phyloP scores from a whole-genome alignment of 1,140 invertebrate genomes.

The Drosophila nebulosa region DNA sequence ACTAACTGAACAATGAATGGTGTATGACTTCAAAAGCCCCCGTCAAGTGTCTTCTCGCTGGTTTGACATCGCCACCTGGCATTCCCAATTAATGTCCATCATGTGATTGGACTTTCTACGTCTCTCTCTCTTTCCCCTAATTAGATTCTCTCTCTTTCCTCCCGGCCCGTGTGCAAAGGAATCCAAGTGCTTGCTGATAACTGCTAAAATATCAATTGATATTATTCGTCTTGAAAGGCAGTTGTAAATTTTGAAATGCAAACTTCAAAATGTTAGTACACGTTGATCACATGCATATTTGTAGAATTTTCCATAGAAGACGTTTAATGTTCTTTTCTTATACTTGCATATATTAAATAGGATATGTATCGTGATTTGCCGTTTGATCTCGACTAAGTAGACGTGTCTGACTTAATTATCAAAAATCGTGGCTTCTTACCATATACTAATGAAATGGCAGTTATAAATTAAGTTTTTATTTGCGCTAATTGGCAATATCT shows the following conservation, averaged over 20 bases:
- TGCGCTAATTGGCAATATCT: slow-evolving; percentile 56
- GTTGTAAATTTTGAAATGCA: slow-evolving; percentile 40
- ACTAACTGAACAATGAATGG: background rate
- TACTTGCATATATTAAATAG: background rate
- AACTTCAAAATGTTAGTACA: background rate
- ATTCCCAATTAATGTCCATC: background rate
- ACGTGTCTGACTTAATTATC: slow-evolving; percentile 44
- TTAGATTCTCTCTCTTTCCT: slow-evolving; percentile 15
- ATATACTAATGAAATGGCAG: slow-evolving; percentile 41
- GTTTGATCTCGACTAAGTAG: slow-evolving; percentile 18
- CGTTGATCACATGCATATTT: slow-evolving; percentile 28
- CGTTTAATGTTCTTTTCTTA: background rate
- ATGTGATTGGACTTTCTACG: slow-evolving; percentile 14
- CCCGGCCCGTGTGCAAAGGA: slow-evolving; percentile 30
- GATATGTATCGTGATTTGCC: slow-evolving; percentile 22
- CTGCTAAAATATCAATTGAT: slow-evolving; percentile 19
- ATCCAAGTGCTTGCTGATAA: slow-evolving; percentile 21
- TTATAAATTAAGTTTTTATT: slow-evolving; percentile 46
- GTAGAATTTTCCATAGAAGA: background rate
- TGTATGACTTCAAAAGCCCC: background rate
- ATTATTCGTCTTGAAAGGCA: slow-evolving; percentile 12
- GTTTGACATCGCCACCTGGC: no score
- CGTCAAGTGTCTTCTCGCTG: background rate
- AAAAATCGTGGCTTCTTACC: slow-evolving; percentile 15
- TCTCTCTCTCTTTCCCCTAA: background rate